Evolutionary conservation across 2,113 vertebrate species (phyloP).

Genomic region (Ellobius talpinus): DNA sequence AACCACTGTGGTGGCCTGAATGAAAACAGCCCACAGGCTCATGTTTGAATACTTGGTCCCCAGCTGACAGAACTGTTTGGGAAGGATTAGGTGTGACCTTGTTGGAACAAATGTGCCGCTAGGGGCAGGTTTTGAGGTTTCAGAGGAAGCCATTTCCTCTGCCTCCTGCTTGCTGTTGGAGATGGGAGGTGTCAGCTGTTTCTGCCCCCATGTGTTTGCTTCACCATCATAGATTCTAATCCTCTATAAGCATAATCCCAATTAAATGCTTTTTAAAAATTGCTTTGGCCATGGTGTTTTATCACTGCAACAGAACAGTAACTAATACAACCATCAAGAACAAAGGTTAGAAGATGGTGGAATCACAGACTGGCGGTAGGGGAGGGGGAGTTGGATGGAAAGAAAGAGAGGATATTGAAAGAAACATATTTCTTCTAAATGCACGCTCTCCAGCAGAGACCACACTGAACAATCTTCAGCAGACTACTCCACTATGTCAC

Average conservation of each 20-base stretch:
- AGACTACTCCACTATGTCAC: not conserved
- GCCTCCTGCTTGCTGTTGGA: not conserved
- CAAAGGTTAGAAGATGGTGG: not conserved
- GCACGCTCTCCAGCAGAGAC: not conserved
- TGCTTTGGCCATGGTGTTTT: not conserved
- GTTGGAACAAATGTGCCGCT: not conserved
- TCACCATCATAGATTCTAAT: not conserved
- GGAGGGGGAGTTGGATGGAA: not conserved
- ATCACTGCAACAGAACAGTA: not conserved
- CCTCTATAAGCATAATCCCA: not conserved
- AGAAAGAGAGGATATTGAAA: not conserved
- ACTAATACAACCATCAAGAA: conserved; percentile 18
- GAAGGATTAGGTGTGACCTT: not conserved
- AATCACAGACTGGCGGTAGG: conserved; percentile 8
- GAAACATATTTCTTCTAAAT: not conserved
- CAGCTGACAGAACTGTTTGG: not conserved
- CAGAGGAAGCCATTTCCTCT: not conserved
- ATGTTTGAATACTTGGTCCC: not conserved
- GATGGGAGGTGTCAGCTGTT: not conserved
- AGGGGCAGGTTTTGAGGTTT: not conserved
- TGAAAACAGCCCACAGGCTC: not conserved
- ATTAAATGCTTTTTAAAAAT: not conserved
- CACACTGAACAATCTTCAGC: not conserved
- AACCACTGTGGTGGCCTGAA: not conserved
- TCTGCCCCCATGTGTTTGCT: not conserved